Evolutionary conservation across 2,113 vertebrate species (phyloP).

Genomic region (Acanthisitta chloris): DNA sequence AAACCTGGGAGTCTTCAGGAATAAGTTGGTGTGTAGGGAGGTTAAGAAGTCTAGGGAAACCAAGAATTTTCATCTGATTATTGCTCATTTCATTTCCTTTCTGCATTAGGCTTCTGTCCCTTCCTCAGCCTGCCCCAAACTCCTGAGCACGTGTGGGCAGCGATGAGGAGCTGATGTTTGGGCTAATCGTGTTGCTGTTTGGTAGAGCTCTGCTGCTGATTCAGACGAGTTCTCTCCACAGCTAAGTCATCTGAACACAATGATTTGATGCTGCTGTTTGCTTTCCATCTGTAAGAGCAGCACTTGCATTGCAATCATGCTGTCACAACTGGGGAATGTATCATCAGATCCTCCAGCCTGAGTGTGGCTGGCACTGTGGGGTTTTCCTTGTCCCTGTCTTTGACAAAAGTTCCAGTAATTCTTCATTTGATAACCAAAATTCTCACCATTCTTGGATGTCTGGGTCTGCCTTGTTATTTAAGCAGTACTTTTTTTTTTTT

Average conservation of each 20-base stretch:
- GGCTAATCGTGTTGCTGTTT: not conserved
- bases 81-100: not conserved
- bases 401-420: not conserved
- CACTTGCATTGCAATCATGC: not conserved
- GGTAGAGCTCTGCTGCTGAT: not conserved
- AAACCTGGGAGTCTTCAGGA: not conserved
- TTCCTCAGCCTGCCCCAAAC: not conserved
- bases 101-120: not conserved
- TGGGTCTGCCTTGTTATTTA: not conserved
- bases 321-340: not conserved
- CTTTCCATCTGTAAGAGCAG: not conserved
- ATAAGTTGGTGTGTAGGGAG: not conserved
- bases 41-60: not conserved
- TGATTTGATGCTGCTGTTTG: not conserved
- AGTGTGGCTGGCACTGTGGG: fast-evolving
- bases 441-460: not conserved
- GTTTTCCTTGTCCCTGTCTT: not conserved
- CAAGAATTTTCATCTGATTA: not conserved
- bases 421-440: not conserved
- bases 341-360: not conserved
- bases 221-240: fast-evolving
- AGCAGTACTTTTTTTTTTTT: not conserved
- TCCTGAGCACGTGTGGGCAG: not conserved
- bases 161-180: not conserved
- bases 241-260: fast-evolving